phyloP scores from a whole-genome alignment of 2,888 invertebrate species.

The Helleia helle region DNA sequence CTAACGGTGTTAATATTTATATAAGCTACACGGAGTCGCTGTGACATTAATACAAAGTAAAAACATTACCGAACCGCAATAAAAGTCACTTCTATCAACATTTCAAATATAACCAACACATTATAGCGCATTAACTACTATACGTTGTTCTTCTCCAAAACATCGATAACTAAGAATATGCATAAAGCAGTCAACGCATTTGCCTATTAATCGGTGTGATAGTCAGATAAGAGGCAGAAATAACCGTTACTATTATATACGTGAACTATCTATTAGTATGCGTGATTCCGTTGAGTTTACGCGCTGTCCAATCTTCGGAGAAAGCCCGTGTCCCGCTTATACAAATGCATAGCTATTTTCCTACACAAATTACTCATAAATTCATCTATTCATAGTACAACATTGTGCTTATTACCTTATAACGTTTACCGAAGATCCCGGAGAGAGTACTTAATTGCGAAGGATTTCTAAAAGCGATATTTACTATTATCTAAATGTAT shows the following conservation, averaged over 20 bases:
- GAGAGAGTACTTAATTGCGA: conserved; percentile 38
- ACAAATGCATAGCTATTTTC: conserved; percentile 40
- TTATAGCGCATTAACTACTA: conserved; percentile 36
- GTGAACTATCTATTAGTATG: conserved; percentile 58
- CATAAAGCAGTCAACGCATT: conserved; percentile 60
- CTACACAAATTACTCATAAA: conserved; percentile 49
- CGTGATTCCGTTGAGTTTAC: conserved; percentile 52
- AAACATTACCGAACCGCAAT: background rate
- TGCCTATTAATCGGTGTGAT: conserved; percentile 51
- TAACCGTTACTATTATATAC: conserved; percentile 66
- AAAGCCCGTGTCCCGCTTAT: conserved; percentile 56
- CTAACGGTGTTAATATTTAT: conserved; percentile 9
- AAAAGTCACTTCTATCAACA: background rate
- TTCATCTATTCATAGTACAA: conserved; percentile 46
- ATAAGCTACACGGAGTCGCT: background rate
- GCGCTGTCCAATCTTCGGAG: conserved; percentile 46
- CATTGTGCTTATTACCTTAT: conserved; percentile 38
- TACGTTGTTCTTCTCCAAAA: conserved; percentile 52
- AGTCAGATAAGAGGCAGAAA: conserved; percentile 39
- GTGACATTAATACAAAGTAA: background rate
- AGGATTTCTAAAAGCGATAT: conserved; percentile 17
- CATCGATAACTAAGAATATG: conserved; percentile 43
- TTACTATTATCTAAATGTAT: no score
- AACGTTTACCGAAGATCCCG: conserved; percentile 39
- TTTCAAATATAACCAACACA: background rate